Evolutionary conservation across 2,113 vertebrate genomes (phyloP), one percentile per base, ranked within the genome.

Genomic region (Pimephales promelas): DNA sequence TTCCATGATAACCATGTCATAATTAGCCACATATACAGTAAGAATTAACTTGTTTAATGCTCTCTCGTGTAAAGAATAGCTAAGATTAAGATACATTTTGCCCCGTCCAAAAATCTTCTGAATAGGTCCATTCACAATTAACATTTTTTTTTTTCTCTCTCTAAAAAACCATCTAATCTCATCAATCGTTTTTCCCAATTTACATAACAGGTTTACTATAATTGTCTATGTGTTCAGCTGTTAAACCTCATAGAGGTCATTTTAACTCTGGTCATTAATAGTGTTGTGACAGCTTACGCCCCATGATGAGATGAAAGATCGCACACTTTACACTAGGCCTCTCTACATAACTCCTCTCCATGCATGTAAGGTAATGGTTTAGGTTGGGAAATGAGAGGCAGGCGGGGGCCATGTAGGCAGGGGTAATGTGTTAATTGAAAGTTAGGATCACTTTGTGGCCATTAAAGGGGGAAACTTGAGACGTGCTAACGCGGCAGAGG

Each of bases 381-480:
- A 81, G 86, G 90, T 86, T 88, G 91, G 89, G 90, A 89, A 79
- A 89, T 74, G 90, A 86, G 16, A 26, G 91, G 89, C 80, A 90
- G 86, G 92, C 91, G 81, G 82, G 90, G 88, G 59, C 22, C 1
- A 89, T 86, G 88, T 89, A 91, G 90, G 89, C 91, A 91, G 91
- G 91, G 93, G 90, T 88, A 83, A 90, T 89, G 86, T 87, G 92
- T 95, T 96, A 96, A 97, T 94, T 95, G 96, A 95, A 96, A 96
- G 95, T 94, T 91, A 93, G 94, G 92, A 95, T 95, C 95, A 94
- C 94, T 96, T 95, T 95, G 92, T 94, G 96, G 95, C 94, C 92
- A 95, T 96, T 96, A 96, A 91, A 89, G 91, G 92, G 81, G 83
- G 96, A 96, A 97, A 98, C 90, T 93, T 92, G 95, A 98, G 96